These are phyloP conservation scores for Choreutis nemorana DNA, from an alignment of 2,888 invertebrate genomes.

Conservation along the genomic window DNA sequence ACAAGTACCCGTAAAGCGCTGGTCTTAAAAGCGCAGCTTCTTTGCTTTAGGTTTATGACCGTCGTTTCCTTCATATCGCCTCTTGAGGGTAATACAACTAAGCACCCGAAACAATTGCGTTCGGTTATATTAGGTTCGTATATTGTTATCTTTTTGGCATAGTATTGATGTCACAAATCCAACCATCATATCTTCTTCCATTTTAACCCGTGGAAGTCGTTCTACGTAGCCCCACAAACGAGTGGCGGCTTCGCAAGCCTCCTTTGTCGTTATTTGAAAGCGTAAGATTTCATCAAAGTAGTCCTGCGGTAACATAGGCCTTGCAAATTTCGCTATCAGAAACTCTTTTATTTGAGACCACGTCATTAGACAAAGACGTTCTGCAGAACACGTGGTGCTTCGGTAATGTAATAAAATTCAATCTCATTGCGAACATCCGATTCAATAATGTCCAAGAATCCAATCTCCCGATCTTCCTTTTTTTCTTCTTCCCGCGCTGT, in stretches of 20 bases:
- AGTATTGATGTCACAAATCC: conserved; percentile 12
- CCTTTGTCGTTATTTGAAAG: conserved; percentile 12
- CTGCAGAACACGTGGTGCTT: too few species aligned
- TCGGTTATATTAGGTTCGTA: conserved; percentile 9
- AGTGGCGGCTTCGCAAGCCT: conserved; percentile 11
- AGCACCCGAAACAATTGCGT: conserved; percentile 13
- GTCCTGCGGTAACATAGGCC: conserved; percentile 12
- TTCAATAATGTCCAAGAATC: too few species aligned
- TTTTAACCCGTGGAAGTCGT: conserved; percentile 8
- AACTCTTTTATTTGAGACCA: conserved; percentile 12
- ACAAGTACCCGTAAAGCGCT: conserved; percentile 9
- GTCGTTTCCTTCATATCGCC: conserved; percentile 6
- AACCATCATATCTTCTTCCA: conserved; percentile 10
- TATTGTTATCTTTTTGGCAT: conserved; percentile 11
- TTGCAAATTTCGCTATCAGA: conserved; percentile 12
- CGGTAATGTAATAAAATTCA: too few species aligned
- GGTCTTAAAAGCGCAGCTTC: not conserved
- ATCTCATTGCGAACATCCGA: too few species aligned
- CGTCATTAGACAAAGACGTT: conserved; percentile 8
- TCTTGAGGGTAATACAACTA: conserved; percentile 10
- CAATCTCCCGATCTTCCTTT: too few species aligned
- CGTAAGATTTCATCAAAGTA: conserved; percentile 14
- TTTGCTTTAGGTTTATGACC: conserved; percentile 5
- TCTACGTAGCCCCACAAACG: conserved; percentile 12
- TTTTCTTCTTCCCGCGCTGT: too few species aligned